Evolutionary conservation across 1,140 invertebrate species (phyloP), one percentile per base, ranked within the genome.

Genomic region (Dreissena polymorpha): DNA sequence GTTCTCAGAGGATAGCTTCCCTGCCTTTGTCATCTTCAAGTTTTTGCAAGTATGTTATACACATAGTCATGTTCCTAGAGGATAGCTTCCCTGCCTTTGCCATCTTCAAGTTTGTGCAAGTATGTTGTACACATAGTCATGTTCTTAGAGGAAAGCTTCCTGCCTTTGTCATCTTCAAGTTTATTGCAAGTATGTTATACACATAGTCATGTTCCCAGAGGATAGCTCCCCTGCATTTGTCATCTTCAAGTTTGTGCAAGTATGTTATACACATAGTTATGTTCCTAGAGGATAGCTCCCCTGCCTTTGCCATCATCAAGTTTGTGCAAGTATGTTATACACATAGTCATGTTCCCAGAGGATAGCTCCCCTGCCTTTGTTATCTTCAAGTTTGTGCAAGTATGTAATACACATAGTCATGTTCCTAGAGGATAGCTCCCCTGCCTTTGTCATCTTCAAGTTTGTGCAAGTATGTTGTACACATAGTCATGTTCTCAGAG

Each of bases 141-240:
- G 50, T 99, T 96, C 90, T 94, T 96, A 0, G 95, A 97, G 60
- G 96, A 97, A 86, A 98, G 97, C 89, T 96, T 97, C 0, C 95
- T 13, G 98, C 98, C 0, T 99, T 99, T 94, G 97, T 98, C 0
- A 93, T 99, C 0, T 99, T 98, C 92, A 99, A 99, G 93, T 99
- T 99, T 92, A 95, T 96, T n/a, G 50, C 97, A 96, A 95, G 96
- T 96, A 92, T 39, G 16, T 18, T 39, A 14, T 67, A 39, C 53
- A 27, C 12, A 18, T 23, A 13, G 25, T n/a, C n/a, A 94, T 98
- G 50, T 99, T 96, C 90, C 94, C 96, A 0, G 95, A 97, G 60
- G 96, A 97, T 86, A 98, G 97, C 89, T 96, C 97, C 0, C 95
- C 97, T 13, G 98, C 98, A 0, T 99, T 99, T 94, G 97, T 98